Conservation (phyloP, 1,140 invertebrate species). For the Drosophila triauraria region DNA sequence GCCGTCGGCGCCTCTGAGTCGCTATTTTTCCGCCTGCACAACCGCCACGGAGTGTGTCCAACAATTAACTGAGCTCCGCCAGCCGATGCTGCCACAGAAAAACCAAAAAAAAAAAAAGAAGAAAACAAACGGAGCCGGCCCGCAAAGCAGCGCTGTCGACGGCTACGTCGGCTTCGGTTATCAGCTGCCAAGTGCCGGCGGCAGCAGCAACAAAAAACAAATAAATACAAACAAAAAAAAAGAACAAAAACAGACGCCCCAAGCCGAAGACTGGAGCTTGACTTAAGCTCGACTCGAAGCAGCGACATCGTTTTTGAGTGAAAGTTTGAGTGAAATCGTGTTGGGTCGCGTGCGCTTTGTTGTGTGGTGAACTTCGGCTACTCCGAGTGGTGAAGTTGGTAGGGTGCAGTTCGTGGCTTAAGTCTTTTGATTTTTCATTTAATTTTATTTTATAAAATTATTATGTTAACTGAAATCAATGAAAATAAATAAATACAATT, state of each 20-base stretch:
- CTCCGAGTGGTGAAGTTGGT: constrained; percentile 10
- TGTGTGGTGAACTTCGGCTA: constrained; percentile 19
- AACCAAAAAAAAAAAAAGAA: constrained; percentile 71
- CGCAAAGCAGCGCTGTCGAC: constrained; percentile 22
- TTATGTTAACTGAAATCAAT: no score
- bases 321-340: constrained; percentile 41
- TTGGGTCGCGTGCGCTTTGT: constrained; percentile 34
- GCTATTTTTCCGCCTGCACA: constrained; percentile 53
- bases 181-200: constrained; percentile 58
- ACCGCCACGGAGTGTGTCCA: constrained; percentile 76
- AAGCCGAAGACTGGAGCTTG: constrained; percentile 45
- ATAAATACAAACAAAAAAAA: constrained; percentile 29
- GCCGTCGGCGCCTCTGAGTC: constrained; percentile 32
- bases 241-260: constrained; percentile 54
- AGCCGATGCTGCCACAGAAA: constrained; percentile 79
- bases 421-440: constrained; percentile 55
- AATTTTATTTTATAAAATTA: background rate
- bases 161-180: constrained; percentile 50
- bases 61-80: constrained; percentile 78
- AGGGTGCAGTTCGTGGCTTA: constrained; percentile 54
- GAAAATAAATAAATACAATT: background rate
- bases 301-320: constrained; percentile 55
- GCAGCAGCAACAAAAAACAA: constrained; percentile 46
- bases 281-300: constrained; percentile 5
- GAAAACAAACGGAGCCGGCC: constrained; percentile 43